Evolutionary conservation across 1,140 invertebrate genomes (phyloP), one percentile per base, ranked within the genome.

Genomic region (Drosophila varians): DNA sequence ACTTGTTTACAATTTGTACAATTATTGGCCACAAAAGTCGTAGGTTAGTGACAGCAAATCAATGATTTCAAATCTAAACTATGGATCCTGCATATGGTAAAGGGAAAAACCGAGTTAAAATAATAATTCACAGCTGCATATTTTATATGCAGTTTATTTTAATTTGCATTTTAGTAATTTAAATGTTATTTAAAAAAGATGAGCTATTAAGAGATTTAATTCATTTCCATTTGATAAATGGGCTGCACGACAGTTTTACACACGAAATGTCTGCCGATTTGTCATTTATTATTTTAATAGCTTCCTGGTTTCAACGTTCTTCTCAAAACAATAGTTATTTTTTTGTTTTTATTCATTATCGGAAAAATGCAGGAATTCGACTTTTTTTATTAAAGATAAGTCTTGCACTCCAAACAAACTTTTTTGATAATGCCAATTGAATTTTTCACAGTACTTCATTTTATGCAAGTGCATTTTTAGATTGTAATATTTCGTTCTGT

Each of bases 381-480:
- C 1, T 14, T 38, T 16, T 2, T 38, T 38, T 2, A 16, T 14
- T 14, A 38, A n/a, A 7, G 36, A 38, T 38, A 38, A 38, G 36
- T 1, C 36, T 7, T 8, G 14, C 12, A 14, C 6, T 38, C 36
- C 14, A 38, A 16, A 14, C n/a, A 16, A 12, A 14, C 6, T 16
- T 38, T 6, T 2, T 38, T 16, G 12, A 38, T 38, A 38, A 38
- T 38, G 5, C 4, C 2, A 16, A 7, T 38, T 45, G 19, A 16
- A 4, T 14, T 9, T 7, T 18, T 12, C 38, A 28, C 28, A 26
- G 11, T 6, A 46, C 19, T 18, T 45, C 16, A 14, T 14, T 2
- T 31, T 46, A 25, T 56, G 19, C 3, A 9, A 21, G 9, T 55
- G 40, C 26, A 36, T 21, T 25, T 57, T 43, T 64, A 47, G 28